These are phyloP conservation scores for Tanytarsus gracilentus DNA, from an alignment of 2,888 invertebrate genomes.

Conservation along the genomic window DNA sequence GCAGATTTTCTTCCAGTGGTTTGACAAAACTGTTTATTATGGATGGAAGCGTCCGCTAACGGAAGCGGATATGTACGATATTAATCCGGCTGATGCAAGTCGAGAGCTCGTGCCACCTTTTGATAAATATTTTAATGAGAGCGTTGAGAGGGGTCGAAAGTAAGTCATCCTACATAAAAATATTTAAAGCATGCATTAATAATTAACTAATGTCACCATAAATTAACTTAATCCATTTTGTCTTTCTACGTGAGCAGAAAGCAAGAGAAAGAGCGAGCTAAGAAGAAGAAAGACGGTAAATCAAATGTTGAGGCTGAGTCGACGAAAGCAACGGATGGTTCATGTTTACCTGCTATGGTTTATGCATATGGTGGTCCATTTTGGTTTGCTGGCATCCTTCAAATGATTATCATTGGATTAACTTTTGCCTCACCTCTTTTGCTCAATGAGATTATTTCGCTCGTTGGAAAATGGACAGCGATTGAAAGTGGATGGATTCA, in stretches of 20 bases:
- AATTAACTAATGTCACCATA: background rate
- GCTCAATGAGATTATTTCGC: conserved; percentile 17
- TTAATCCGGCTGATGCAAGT: conserved; percentile 43
- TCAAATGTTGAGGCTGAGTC: background rate
- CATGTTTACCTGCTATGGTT: conserved; percentile 28
- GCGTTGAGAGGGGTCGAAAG: conserved; percentile 34
- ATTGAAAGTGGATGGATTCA: conserved; percentile 34
- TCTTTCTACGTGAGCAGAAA: background rate
- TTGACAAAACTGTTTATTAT: conserved; percentile 44
- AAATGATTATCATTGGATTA: conserved; percentile 21
- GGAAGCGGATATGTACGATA: conserved; percentile 46
- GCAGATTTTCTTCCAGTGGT: conserved; percentile 45
- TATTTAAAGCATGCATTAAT: background rate
- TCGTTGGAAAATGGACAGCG: background rate
- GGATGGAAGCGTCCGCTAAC: conserved; percentile 47
- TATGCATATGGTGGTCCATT: conserved; percentile 29
- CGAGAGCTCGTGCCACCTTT: conserved; percentile 38
- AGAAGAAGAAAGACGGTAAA: background rate
- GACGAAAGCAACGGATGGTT: conserved; percentile 23
- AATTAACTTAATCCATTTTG: background rate
- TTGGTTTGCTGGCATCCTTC: conserved; percentile 28
- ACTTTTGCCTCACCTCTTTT: conserved; percentile 29
- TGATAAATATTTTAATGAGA: conserved; percentile 40
- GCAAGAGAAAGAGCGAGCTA: too few relatives aligned
- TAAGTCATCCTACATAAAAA: conserved; percentile 19